Evolutionary conservation across 2,113 vertebrate genomes (phyloP), one percentile per base, ranked within the genome.

Genomic region (Piaya cayana): DNA sequence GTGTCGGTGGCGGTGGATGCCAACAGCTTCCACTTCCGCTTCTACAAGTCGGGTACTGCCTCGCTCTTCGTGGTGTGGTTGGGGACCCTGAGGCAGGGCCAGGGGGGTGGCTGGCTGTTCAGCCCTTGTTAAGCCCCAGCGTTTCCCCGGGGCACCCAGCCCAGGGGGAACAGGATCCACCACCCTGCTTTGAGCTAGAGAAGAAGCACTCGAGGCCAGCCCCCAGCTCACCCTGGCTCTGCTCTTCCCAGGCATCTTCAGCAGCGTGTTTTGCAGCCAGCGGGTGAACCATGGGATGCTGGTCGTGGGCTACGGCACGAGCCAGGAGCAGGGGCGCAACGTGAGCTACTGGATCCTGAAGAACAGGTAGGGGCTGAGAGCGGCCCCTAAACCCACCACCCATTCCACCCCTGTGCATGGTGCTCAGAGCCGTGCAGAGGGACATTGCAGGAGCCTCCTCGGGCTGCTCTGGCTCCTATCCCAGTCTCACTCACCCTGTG

Each of bases 41-140:
- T 94, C 88, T 96, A 95, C 49, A 26, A 49, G 30, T 92, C 87
- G 0, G 97, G 96, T 96, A 64, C 6, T 0, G 2, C 3, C 17
- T 56, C 0, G 0, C 2, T 37, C 8, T 36, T 49, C 0, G 0
- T 2, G 8, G 12, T 1, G 3, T 2, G 13, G 52, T 10, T 14
- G 59, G 69, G 50, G 29, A 36, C 75, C 60, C 13, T 21, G 71
- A 78, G 62, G 83, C 74, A 58, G 82, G 72, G 53, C 32, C 63
- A 12, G 39, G 39, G 39, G 39, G 39, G 12, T 39, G 39, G 39
- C 39, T 39, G 39, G 39, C 39, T 39, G 39, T n/a, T n/a, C n/a
- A 39, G 39, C 39, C 39, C 39, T 39, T 39, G 39, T 39, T 39
- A 39, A 39, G 39, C 39, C 39, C 39, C 39, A 39, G 39, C 39